Conservation (phyloP, 2,113 vertebrate species). For the Diadophis punctatus region DNA sequence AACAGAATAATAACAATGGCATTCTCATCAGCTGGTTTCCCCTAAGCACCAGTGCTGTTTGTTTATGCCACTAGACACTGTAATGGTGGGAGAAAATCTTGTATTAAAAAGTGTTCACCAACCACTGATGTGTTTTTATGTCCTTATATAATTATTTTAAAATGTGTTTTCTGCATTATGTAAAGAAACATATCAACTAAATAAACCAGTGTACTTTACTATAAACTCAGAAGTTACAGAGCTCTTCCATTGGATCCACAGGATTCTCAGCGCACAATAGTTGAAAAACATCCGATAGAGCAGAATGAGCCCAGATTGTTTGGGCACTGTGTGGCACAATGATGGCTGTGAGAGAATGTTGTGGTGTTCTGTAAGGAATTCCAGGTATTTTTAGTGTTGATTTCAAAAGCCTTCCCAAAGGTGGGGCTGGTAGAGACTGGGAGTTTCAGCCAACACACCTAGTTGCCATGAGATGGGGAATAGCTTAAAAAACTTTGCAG, state of each 20-base stretch:
- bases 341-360: neutral
- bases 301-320: neutral
- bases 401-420: neutral
- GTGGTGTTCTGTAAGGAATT: neutral
- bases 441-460: neutral
- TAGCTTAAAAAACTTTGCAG: neutral
- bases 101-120: conserved; percentile 74
- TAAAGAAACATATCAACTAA: conserved; percentile 68
- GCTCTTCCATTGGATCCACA: conserved; percentile 10
- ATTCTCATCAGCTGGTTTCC: conserved; percentile 50
- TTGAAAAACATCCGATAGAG: neutral
- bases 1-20: conserved; percentile 70
- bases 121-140: conserved; percentile 68
- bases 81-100: conserved; percentile 68
- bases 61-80: conserved; percentile 68
- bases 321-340: neutral
- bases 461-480: neutral
- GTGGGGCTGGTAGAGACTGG: neutral
- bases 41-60: conserved; percentile 62
- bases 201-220: conserved; percentile 70
- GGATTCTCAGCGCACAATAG: neutral
- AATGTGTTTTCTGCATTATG: conserved; percentile 70
- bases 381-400: neutral
- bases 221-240: conserved; percentile 38
- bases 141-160: conserved; percentile 66